phyloP scores from a whole-genome alignment of 1,140 invertebrate genomes.

The Reticulitermes speratus region DNA sequence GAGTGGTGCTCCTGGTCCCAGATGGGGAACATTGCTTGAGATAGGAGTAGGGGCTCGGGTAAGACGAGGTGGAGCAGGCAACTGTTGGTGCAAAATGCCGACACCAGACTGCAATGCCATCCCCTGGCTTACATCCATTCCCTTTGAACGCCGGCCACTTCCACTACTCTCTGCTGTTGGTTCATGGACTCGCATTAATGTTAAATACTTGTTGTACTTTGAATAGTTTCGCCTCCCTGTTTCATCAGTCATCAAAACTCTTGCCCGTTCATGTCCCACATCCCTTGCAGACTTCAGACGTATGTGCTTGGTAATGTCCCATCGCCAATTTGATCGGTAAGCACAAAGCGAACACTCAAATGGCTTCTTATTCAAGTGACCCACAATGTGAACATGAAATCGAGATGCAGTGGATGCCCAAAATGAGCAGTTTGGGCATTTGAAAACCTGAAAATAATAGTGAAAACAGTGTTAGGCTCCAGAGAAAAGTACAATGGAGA shows the following conservation, averaged over 20 bases:
- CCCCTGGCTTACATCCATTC: neutral
- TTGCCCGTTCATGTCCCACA: conserved; percentile 70
- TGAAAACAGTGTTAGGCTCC: neutral
- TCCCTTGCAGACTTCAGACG: conserved; percentile 82
- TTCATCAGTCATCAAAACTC: conserved; percentile 87
- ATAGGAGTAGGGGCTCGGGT: conserved; percentile 32
- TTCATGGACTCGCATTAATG: conserved; percentile 63
- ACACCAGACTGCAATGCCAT: neutral
- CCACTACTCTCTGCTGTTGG: conserved; percentile 38
- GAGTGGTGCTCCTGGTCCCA: conserved; percentile 34
- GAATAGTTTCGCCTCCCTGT: conserved; percentile 87
- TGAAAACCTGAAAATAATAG: conserved; percentile 63
- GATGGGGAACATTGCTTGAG: neutral
- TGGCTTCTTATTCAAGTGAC: conserved; percentile 88
- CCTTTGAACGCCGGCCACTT: conserved; percentile 33
- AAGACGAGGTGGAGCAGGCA: conserved; percentile 35
- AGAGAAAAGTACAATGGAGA: neutral
- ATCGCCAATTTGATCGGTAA: conserved; percentile 91
- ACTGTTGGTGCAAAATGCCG: neutral
- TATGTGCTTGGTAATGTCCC: conserved; percentile 96
- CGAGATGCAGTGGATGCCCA: conserved; percentile 85
- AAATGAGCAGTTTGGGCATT: conserved; percentile 86
- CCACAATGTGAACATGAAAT: conserved; percentile 90
- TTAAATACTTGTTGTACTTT: conserved; percentile 86
- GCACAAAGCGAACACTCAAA: conserved; percentile 93